Evolutionary conservation across 2,113 vertebrate species (phyloP).

Genomic region (Nothocercus julius): DNA sequence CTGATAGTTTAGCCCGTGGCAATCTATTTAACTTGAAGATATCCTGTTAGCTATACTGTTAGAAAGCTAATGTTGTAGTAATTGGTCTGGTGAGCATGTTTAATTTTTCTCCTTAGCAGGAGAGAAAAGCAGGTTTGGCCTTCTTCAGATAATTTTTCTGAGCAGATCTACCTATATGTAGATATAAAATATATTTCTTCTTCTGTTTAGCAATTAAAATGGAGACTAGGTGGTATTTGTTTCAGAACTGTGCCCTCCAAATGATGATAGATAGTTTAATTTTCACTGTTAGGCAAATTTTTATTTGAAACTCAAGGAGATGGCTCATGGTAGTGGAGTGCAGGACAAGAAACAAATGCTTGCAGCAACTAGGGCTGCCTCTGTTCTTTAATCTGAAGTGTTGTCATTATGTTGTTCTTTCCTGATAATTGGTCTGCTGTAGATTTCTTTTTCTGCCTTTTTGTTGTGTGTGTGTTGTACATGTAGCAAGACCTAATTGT

Average conservation of each 20-base stretch:
- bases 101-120: neutral
- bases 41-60: neutral
- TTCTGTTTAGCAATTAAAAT: neutral
- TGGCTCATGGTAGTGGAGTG: neutral
- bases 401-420: neutral
- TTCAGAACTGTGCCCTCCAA: neutral
- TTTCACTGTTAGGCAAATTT: neutral
- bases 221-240: neutral
- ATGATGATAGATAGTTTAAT: slow-evolving; percentile 12
- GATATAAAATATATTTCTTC: neutral
- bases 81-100: neutral
- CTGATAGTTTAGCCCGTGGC: neutral
- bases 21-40: neutral
- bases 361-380: neutral
- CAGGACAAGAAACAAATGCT: neutral
- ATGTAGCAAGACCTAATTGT: neutral
- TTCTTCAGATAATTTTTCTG: neutral
- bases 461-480: accelerated
- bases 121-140: neutral
- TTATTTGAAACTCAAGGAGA: neutral
- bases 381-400: neutral
- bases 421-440: neutral
- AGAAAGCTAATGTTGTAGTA: neutral
- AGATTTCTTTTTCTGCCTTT: neutral
- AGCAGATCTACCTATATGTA: too few species aligned